Percentiles rank a stretch among this genome's conserved stretches.
phyloP scores from a whole-genome alignment of 2,888 invertebrate species.

The Allophyes oxyacanthae region DNA sequence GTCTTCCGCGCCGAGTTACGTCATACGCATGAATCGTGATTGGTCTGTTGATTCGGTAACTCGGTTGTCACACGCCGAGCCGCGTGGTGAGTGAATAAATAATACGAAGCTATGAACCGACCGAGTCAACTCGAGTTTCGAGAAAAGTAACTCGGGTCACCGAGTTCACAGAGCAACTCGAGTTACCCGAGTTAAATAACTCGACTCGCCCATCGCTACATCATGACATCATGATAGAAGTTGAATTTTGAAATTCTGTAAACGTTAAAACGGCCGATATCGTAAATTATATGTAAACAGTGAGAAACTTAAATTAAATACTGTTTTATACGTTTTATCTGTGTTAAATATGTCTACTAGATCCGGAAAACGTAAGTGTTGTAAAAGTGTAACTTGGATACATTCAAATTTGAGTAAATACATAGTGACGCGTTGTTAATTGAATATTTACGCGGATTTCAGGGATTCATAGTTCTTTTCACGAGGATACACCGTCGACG shows the following conservation, averaged over 20 bases:
- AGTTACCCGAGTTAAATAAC: too few species aligned
- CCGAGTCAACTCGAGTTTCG: too few species aligned
- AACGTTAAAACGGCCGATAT: conserved; percentile 62
- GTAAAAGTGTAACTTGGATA: not conserved
- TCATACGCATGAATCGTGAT: too few species aligned
- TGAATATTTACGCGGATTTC: conserved; percentile 47
- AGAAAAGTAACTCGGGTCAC: too few species aligned
- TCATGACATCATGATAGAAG: not conserved
- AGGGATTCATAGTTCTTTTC: conserved; percentile 75
- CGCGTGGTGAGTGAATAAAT: too few species aligned
- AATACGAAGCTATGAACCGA: too few species aligned
- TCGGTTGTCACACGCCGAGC: too few species aligned
- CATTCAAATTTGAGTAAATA: not conserved
- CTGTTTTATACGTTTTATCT: conserved; percentile 3
- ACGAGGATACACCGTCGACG: conserved; percentile 51
- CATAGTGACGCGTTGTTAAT: conserved; percentile 4
- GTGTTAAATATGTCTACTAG: conserved; percentile 77
- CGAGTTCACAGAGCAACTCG: too few species aligned
- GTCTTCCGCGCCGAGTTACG: too few species aligned
- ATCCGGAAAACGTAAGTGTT: conserved; percentile 82
- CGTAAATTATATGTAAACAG: conserved; percentile 51
- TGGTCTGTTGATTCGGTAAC: too few species aligned
- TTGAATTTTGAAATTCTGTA: conserved; percentile 56
- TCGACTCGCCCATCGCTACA: too few species aligned
- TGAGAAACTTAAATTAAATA: conserved; percentile 22